Percentiles rank a stretch among this genome's conserved stretches.
Evolutionary conservation across 2,888 invertebrate species (phyloP).

Genomic region (Morpho achilles): DNA sequence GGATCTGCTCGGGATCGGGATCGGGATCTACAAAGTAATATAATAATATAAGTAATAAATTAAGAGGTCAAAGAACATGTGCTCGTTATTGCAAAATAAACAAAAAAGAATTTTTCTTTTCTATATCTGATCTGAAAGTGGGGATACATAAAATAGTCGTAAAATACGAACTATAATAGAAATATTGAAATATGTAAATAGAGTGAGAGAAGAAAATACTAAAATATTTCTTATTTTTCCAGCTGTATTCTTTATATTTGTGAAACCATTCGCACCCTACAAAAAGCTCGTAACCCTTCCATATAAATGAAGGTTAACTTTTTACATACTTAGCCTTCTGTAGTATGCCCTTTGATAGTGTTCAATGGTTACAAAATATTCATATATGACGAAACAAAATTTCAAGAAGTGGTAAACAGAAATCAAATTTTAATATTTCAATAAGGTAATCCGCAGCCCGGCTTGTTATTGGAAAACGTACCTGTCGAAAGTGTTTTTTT

Average conservation of each 20-base stretch:
- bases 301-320: constrained; percentile 38
- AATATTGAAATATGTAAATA: constrained; percentile 23
- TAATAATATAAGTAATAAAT: no score
- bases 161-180: constrained; percentile 6
- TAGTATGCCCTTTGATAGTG: constrained; percentile 3
- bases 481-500: no score
- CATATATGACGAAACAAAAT: no score
- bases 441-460: no score
- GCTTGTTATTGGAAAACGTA: no score
- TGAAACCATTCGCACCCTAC: constrained; percentile 28
- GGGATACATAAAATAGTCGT: constrained; percentile 1
- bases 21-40: no score
- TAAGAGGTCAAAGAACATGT: no score
- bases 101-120: background rate
- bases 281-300: constrained; percentile 43
- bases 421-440: no score
- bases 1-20: no score
- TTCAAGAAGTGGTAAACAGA: no score
- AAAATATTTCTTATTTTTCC: constrained; percentile 31
- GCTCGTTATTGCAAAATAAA: background rate
- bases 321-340: constrained; percentile 8
- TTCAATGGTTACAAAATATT: no score
- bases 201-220: constrained; percentile 28
- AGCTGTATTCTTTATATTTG: constrained; percentile 41
- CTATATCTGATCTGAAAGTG: background rate